A percentile compares a stretch with the other conserved stretches of the same genome.
phyloP scores from a whole-genome alignment of 2,113 vertebrate species.

The Pseudopipra pipra region DNA sequence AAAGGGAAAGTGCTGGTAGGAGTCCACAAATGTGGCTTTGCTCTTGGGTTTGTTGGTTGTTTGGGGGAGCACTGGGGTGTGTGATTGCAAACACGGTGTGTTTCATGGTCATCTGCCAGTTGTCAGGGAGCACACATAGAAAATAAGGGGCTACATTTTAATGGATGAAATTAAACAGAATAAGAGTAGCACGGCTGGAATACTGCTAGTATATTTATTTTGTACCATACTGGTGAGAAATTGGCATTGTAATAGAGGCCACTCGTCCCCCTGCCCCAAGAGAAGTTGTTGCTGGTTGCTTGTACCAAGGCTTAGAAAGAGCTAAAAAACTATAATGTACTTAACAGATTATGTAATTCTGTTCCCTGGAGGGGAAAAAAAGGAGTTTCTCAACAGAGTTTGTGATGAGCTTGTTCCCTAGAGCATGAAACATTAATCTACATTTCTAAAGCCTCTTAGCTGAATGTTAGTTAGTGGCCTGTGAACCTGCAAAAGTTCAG shows the following conservation, averaged over 20 bases:
- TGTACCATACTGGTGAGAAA: background rate
- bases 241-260: background rate
- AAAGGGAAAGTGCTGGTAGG: background rate
- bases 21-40: background rate
- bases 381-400: background rate
- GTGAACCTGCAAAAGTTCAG: background rate
- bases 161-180: background rate
- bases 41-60: background rate
- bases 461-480: background rate
- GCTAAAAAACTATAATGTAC: background rate
- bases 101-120: background rate
- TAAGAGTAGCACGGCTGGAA: background rate
- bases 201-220: background rate
- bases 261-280: background rate
- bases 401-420: slow-evolving; percentile 58
- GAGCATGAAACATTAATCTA: slow-evolving; percentile 62
- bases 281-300: background rate
- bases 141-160: background rate
- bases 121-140: background rate
- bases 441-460: slow-evolving; percentile 59
- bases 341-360: slow-evolving; percentile 22
- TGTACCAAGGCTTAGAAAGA: background rate
- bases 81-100: background rate
- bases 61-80: background rate
- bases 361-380: background rate